Base-by-base conservation (phyloP, 1,140 invertebrate species). In the Diabrotica virgifera region DNA sequence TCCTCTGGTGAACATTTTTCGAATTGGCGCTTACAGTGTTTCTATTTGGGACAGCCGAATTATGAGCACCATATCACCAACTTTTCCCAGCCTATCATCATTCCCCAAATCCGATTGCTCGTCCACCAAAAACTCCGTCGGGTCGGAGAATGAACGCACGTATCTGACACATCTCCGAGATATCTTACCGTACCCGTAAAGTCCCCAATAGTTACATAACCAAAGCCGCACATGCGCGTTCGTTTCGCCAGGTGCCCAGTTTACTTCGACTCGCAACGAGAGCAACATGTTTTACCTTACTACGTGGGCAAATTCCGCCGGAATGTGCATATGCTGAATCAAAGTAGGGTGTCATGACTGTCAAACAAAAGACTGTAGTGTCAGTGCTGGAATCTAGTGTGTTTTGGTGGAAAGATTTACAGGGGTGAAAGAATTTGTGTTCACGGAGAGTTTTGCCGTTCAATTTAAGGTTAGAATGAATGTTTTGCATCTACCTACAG, bases 241-340 rank as follows among this genome's bases (percentile, higher is more conserved):
- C 51, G 10, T 9, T 8, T 54, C 36, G 24, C 59, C 70, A 71
- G 68, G 70, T 71, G 70, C 69, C 53, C 62, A 71, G 69, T 71
- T 69, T 57, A 66, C 67, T 64, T 52, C 64, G 64, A 71, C 55
- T 69, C 60, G 68, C 62, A 64, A 65, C 64, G 54, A 53, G 59
- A 66, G 57, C 54, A 69, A 61, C 70, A 71, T 68, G 70, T 61
- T 65, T 63, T 62, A 63, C 60, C 59, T 60, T 59, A 13, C 67
- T 74, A 73, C 73, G 71, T 72, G 72, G 70, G 73, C 70, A 70
- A 69, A 67, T 64, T 66, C 62, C 62, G 63, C 56, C 37, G 56
- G 60, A 70, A 69, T 66, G 64, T 64, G 61, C 68, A 70, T 69
- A 71, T 69, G 70, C 64, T 70, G 69, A 62, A 36, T 60, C 51